Base-by-base conservation (phyloP, 2,113 vertebrate genomes). In the Mustelus asterias region DNA sequence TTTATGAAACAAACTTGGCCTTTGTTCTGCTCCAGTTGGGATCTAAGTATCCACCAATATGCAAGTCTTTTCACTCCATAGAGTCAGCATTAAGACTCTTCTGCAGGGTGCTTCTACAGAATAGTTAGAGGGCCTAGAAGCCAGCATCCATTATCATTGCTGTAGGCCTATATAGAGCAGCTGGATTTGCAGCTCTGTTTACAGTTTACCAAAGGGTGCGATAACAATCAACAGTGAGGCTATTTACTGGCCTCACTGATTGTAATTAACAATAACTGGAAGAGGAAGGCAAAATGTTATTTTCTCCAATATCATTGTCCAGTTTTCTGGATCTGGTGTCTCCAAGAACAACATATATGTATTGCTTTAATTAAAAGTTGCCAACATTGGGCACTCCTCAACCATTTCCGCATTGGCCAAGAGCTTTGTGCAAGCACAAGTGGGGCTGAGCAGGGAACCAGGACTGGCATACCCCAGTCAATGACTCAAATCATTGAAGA, bases 171-270 rank as follows among this genome's bases (percentile, higher is more conserved):
- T 83, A 14, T 20, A 83, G 78, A 83, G 78, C 78, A 83, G 37
- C 78, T 83, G 16, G n/a, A 83, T 83, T 83, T 83, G 78, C 78
- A 41, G n/a, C 78, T 80, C 78, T 83, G 78, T 41, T 83, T 83
- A 83, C 78, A 80, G n/a, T 11, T 80, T n/a, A 83, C 37, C 3
- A 83, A 54, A 4, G 48, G 48, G 5, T 54, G 4, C 5, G 48
- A 54, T 54, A 37, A 80, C 18, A 80, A 13, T 37, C 78, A 80
- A 37, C 33, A 37, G 78, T n/a, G 37, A 3, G 13, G 16, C 1
- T 80, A 16, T 80, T 37, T 80, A n/a, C n/a, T 80, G n/a, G 11
- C 33, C 1, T n/a, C n/a, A n/a, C n/a, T 4, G n/a, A 80, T 80
- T 37, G 11, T 37, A n/a, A 78, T 13, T 37, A 13, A 80, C 33